Evolutionary conservation across 2,113 vertebrate species (phyloP).

Genomic region (Campylorhamphus procurvoides): DNA sequence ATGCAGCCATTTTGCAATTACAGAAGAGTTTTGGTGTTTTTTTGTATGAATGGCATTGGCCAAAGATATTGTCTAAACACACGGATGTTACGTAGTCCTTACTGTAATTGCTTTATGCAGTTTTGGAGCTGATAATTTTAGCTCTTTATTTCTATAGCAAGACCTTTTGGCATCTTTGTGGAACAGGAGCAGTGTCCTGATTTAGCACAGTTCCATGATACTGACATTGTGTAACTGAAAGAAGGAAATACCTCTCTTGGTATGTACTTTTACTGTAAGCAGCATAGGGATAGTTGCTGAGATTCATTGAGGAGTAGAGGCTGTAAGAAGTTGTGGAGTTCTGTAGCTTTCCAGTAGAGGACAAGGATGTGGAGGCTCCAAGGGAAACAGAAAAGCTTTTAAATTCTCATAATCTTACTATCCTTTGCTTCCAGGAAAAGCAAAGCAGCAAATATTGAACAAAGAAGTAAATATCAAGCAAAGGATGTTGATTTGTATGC

Average conservation of each 20-base stretch:
- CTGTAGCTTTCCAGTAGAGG: background rate
- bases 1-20: background rate
- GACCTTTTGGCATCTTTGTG: slow-evolving; percentile 55
- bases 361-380: background rate
- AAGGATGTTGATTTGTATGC: slow-evolving; percentile 59
- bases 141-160: background rate
- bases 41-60: background rate
- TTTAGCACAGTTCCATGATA: slow-evolving; percentile 35
- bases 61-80: background rate
- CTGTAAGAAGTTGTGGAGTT: background rate
- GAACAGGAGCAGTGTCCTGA: slow-evolving; percentile 52
- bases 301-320: background rate
- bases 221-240: slow-evolving; percentile 3
- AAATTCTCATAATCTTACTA: background rate
- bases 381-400: slow-evolving; percentile 2
- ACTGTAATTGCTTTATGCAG: background rate
- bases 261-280: background rate
- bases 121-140: slow-evolving; percentile 56
- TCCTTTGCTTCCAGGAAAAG: slow-evolving; percentile 36
- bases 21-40: background rate
- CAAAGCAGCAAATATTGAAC: slow-evolving; percentile 47
- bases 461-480: slow-evolving; percentile 48
- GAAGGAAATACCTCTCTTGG: slow-evolving; percentile 55
- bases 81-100: background rate
- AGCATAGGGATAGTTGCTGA: background rate